Evolutionary conservation across 2,113 vertebrate genomes (phyloP).

Genomic region (Notiomystis cincta): DNA sequence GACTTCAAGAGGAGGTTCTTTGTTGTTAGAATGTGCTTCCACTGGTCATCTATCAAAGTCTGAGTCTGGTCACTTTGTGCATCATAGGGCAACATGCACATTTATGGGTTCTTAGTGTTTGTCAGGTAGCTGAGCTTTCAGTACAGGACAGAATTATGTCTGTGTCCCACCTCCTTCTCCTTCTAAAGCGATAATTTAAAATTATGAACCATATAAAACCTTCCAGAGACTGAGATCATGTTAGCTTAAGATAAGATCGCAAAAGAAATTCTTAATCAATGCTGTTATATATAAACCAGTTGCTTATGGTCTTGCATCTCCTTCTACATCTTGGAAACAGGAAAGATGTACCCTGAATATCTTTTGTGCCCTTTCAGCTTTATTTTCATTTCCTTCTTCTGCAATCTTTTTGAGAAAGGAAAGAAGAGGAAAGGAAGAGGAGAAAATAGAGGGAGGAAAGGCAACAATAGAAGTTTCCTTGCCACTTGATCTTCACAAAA

Average conservation of each 20-base stretch:
- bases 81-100: not conserved
- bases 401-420: not conserved
- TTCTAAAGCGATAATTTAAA: not conserved
- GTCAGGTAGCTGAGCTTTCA: slow-evolving; percentile 17
- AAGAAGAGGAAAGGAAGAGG: not conserved
- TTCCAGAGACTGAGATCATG: not conserved
- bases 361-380: not conserved
- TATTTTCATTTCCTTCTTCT: not conserved
- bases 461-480: not conserved
- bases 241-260: not conserved
- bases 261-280: not conserved
- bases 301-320: not conserved
- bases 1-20: not conserved
- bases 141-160: slow-evolving; percentile 1
- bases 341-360: not conserved
- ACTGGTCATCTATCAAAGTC: not conserved
- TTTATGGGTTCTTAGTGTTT: slow-evolving; percentile 11
- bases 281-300: not conserved
- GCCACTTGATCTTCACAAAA: not conserved
- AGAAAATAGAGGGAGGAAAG: not conserved
- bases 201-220: not conserved
- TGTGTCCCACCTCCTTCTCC: not conserved
- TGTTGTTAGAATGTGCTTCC: not conserved
- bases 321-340: not conserved
- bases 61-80: not conserved